Conservation (phyloP, 2,113 vertebrate genomes). For the Onychostoma macrolepis region DNA sequence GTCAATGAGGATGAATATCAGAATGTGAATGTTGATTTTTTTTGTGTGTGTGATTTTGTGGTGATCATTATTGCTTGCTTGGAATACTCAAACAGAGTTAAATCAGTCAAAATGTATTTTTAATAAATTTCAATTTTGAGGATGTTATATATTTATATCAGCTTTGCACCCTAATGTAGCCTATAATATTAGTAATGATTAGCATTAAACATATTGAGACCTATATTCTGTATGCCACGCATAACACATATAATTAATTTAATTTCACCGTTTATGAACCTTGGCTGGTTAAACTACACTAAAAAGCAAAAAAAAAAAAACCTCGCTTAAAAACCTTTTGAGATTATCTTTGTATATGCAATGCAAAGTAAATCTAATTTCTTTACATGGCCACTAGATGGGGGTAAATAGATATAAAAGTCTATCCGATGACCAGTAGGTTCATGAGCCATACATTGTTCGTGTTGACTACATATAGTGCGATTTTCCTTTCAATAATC, state of each 20-base stretch:
- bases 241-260: not conserved
- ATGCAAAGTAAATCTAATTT: not conserved
- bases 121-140: not conserved
- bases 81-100: not conserved
- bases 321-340: not conserved
- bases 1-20: not conserved
- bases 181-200: not conserved
- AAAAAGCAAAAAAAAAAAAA: no score
- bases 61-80: not conserved
- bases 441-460: not conserved
- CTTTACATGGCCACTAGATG: conserved; percentile 27
- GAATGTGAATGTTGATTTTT: not conserved
- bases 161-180: not conserved
- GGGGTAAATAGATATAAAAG: not conserved
- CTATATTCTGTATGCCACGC: not conserved
- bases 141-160: not conserved
- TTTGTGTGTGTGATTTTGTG: not conserved
- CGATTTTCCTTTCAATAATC: not conserved
- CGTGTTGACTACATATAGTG: not conserved
- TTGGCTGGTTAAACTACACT: not conserved
- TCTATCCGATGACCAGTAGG: not conserved
- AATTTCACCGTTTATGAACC: not conserved
- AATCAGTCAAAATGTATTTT: not conserved
- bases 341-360: not conserved
- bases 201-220: not conserved